Base-by-base conservation (phyloP, 2,888 invertebrate genomes). In the Taphrorychus bicolor region DNA sequence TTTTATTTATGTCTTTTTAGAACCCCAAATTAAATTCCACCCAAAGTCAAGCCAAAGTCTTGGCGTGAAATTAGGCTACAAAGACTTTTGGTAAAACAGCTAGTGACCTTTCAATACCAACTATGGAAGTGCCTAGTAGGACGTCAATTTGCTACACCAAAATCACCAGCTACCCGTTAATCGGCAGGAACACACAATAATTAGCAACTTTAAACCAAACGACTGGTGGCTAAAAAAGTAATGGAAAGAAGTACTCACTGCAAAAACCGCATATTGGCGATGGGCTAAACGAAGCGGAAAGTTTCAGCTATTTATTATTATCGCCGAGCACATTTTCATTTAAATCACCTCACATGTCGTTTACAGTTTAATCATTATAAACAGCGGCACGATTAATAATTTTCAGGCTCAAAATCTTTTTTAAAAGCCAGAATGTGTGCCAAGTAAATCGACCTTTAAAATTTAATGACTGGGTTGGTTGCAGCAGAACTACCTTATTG, bases 281-380 rank as follows among this genome's bases (percentile, higher is more conserved):
- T 24, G 49, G 17, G n/a, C n/a, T 14, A 23, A 45, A 32, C 54
- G 41, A 57, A 56, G 49, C 57, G 63, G 56, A 56, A 63, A 54
- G 22, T 57, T 49, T 57, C 57, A 45, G 40, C 57, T 63, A 63
- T 57, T 61, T 57, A 21, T 57, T 48, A 63, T 63, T 48, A n/a
- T n/a, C 49, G 57, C 18, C 63, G 11, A 49, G 21, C 32, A 57
- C 56, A 41, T 45, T 49, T 49, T 48, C 19, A 49, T 48, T 48
- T 24, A 56, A 62, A 56, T 62, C 42, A 53, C 60, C 60, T 61
- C 53, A 42, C 52, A 61, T 23, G 53, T 49, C 21, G 42, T 61
- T 41, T 42, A 16, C 11, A 18, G 14, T 53, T 61, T 53, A 61
- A 53, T 60, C 45, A 42, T 22, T 58, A 19, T 45, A 45, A 58